Conservation (phyloP, 2,797 vertebrate species). For the Epinephelus awoara region DNA sequence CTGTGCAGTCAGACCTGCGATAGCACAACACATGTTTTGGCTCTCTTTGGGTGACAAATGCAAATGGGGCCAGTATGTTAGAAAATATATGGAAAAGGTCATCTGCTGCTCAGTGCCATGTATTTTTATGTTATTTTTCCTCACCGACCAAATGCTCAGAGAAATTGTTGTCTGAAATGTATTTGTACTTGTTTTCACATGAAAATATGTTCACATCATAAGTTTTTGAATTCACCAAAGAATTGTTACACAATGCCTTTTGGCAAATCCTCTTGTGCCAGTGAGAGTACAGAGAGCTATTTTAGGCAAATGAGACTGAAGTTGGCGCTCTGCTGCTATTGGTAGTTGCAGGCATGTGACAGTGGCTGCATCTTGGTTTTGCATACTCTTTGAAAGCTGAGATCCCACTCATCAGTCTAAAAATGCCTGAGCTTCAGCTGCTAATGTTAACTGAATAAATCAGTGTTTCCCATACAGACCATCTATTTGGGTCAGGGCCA, state of each 20-base stretch:
- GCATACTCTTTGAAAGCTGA: background rate
- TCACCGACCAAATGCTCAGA: background rate
- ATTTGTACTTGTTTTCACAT: background rate
- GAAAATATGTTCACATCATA: background rate
- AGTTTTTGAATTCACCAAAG: slow-evolving; percentile 11
- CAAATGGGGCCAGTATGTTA: background rate
- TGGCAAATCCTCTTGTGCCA: slow-evolving; percentile 39
- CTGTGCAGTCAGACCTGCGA: background rate
- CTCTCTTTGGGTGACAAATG: background rate
- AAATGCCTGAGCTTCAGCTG: background rate
- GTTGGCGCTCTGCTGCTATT: background rate
- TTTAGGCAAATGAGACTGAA: slow-evolving; percentile 18
- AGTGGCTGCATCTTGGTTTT: slow-evolving; percentile 1
- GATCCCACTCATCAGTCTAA: background rate
- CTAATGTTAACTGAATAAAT: slow-evolving; percentile 8
- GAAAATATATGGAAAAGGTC: background rate
- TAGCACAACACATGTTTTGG: background rate
- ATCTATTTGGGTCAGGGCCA: background rate
- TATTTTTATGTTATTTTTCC: background rate
- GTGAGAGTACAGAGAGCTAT: slow-evolving; percentile 24
- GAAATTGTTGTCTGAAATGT: background rate
- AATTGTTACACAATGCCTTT: slow-evolving; percentile 18
- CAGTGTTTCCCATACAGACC: background rate
- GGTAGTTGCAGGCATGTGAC: background rate
- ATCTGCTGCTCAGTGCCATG: background rate